Evolutionary conservation across 2,888 invertebrate species (phyloP).

Genomic region (Dicyrtoma fusca): DNA sequence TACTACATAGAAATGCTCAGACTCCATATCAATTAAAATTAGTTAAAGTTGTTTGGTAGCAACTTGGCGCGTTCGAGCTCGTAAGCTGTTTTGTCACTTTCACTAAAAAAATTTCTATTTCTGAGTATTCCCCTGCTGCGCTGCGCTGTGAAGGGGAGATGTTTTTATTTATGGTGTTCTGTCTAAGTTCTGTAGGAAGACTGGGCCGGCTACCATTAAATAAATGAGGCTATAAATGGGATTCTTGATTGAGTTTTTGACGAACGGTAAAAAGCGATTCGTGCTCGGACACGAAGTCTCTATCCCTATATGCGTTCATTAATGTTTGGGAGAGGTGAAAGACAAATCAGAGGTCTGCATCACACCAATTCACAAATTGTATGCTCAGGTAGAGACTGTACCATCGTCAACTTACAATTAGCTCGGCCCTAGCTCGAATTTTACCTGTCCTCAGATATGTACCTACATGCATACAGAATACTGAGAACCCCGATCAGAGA

Average conservation of each 20-base stretch:
- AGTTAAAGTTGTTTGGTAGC: too few relatives aligned
- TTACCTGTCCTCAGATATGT: too few relatives aligned
- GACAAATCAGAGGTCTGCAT: background rate
- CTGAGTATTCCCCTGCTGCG: background rate
- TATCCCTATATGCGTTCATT: slow-evolving; percentile 1
- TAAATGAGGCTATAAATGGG: background rate
- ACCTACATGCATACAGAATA: too few relatives aligned
- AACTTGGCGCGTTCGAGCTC: too few relatives aligned
- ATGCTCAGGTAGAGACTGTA: too few relatives aligned
- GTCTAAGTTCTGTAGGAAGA: slow-evolving; percentile 1
- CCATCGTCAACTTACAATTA: too few relatives aligned
- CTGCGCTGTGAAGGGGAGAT: background rate
- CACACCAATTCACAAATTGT: too few relatives aligned
- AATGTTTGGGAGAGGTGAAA: slow-evolving; percentile 13
- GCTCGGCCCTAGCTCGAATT: too few relatives aligned
- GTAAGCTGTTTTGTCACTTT: background rate
- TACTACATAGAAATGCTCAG: too few relatives aligned
- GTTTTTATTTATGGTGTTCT: background rate
- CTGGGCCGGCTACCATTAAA: background rate
- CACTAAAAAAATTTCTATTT: slow-evolving; percentile 2
- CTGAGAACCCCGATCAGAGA: too few relatives aligned
- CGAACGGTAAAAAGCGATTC: slow-evolving; percentile 11
- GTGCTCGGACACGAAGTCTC: background rate
- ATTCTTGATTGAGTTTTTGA: slow-evolving; percentile 1
- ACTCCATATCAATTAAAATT: too few relatives aligned